Evolutionary conservation across 2,113 vertebrate species (phyloP), one percentile per base, ranked within the genome.

Genomic region (Haplotaxodon microlepis): DNA sequence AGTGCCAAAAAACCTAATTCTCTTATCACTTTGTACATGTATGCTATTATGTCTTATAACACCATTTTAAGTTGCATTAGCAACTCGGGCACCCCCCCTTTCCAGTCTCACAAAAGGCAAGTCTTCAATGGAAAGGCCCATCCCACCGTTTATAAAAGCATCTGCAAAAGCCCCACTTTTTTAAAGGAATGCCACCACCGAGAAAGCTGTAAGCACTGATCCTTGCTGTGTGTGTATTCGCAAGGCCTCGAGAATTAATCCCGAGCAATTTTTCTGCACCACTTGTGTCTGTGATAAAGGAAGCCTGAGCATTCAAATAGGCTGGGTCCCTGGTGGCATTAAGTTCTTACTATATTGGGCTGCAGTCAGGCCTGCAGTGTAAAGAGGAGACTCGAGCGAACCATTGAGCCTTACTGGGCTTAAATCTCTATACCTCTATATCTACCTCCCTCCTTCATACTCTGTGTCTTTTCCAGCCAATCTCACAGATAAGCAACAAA

Each of bases 271-370:
- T 96, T 94, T 94, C 94, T 95, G 95, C 96, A 95, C 94, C 93
- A 94, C 93, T 96, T 95, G 94, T 95, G 94, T 89, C 90, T 85
- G 88, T 94, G 96, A 96, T 96, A 96, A 96, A 95, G 90, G 92
- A 93, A 93, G 93, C 93, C 84, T 19, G 89, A 90, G 93, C 89
- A 96, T 95, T 96, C 85, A 95, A 96, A 96, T 95, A 90, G 93
- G 93, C 90, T 63, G 93, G 89, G 88, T 95, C 92, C 93, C 94
- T 90, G 84, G 94, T 92, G 94, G 94, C 93, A 94, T 96, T 95
- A 96, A 95, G 92, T 92, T 94, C 92, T 96, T 94, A 94, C 92
- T 88, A 93, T 93, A 94, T 84, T 94, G 92, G 93, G 87, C 90
- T 86, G 82, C 91, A 93, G 93, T 94, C 90, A 94, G 94, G 93